Conservation (phyloP, 2,797 vertebrate genomes). For the Enteromius paludinosus region DNA sequence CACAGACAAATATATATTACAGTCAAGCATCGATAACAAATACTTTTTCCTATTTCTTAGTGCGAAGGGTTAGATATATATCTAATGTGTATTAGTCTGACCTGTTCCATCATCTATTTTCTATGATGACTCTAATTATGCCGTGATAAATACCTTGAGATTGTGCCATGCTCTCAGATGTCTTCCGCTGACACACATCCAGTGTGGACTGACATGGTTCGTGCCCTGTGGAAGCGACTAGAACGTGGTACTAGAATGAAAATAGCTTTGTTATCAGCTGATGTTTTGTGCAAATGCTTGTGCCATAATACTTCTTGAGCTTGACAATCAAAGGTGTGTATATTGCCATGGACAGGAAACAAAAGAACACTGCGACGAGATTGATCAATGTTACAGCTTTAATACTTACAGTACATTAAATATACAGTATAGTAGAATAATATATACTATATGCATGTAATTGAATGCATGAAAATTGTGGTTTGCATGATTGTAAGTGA, state of each 20-base stretch:
- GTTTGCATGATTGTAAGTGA: neutral
- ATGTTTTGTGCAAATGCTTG: constrained; percentile 61
- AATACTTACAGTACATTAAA: neutral
- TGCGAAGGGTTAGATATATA: constrained; percentile 39
- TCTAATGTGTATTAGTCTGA: constrained; percentile 45
- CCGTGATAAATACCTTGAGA: constrained; percentile 44
- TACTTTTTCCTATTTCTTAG: neutral
- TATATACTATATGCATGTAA: neutral
- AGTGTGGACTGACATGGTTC: constrained; percentile 48
- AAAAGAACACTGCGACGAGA: neutral
- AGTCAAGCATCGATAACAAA: neutral
- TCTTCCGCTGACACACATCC: constrained; percentile 60
- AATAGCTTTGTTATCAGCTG: constrained; percentile 61
- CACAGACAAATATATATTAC: neutral
- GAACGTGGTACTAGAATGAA: constrained; percentile 70
- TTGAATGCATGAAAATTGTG: neutral
- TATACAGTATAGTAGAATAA: neutral
- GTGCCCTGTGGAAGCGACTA: constrained; percentile 65
- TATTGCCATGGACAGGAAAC: neutral
- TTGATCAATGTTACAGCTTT: neutral
- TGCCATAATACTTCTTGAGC: neutral
- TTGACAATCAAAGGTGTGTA: neutral
- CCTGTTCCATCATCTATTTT: constrained; percentile 50
- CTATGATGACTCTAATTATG: constrained; percentile 56
- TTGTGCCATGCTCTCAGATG: constrained; percentile 58